These are phyloP conservation scores for Progne subis DNA, from an alignment of 2,113 vertebrate species.

Conservation along the genomic window DNA sequence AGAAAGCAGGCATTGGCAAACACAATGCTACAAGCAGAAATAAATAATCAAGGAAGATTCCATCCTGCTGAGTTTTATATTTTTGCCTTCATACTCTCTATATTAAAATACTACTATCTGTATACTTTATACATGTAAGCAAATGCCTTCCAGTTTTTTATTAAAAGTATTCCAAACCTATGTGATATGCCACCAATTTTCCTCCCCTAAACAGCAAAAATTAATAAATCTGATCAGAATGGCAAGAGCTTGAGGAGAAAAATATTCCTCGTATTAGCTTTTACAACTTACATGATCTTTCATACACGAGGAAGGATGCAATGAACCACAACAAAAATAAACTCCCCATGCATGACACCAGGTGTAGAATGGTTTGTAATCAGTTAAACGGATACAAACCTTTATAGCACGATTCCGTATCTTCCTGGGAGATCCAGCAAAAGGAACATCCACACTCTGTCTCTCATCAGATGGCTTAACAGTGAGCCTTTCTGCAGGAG, in stretches of 20 bases:
- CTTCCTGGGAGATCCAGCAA: constrained; percentile 86
- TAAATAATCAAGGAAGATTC: not conserved
- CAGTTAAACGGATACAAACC: constrained; percentile 70
- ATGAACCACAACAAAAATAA: not conserved
- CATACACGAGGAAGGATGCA: not conserved
- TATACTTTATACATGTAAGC: not conserved
- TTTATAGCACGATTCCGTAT: constrained; percentile 79
- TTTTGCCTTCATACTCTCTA: not conserved
- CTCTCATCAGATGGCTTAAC: constrained; percentile 86
- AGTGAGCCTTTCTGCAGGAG: constrained; percentile 90
- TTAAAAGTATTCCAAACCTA: not conserved
- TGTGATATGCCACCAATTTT: not conserved
- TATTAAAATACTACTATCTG: not conserved
- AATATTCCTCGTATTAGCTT: not conserved
- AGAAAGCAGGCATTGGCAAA: not conserved
- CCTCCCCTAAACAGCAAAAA: not conserved
- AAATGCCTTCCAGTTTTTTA: not conserved
- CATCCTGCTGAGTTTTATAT: not conserved
- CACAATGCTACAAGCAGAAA: not conserved
- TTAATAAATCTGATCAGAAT: not conserved
- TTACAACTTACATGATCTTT: not conserved
- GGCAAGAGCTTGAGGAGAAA: not conserved
- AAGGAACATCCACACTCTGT: constrained; percentile 75
- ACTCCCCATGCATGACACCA: not conserved
- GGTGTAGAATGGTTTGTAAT: accelerated